These are phyloP conservation scores for Drosophila kuntzei DNA, from an alignment of 2,888 invertebrate genomes.

Conservation along the genomic window DNA sequence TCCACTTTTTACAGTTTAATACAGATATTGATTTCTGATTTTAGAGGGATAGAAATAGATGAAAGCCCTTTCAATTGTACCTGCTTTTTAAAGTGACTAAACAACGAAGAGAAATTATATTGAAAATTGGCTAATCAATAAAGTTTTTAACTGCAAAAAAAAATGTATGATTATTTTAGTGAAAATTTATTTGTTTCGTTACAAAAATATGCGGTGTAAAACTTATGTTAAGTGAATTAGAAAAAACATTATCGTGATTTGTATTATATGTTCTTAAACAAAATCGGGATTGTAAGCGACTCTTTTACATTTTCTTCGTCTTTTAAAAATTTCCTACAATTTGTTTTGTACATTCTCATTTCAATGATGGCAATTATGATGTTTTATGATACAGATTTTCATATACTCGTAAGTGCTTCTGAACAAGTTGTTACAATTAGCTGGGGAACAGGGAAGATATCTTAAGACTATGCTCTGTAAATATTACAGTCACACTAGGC, in stretches of 20 bases:
- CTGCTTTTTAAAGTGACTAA: conserved; percentile 17
- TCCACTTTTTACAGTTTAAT: not conserved
- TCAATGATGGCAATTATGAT: conserved; percentile 70
- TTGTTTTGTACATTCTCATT: conserved; percentile 69
- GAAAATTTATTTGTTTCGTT: conserved; percentile 47
- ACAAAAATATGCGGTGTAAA: conserved; percentile 62
- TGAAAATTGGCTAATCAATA: not conserved
- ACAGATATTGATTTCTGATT: conserved; percentile 3
- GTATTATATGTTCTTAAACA: conserved; percentile 30
- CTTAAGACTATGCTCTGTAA: conserved; percentile 68
- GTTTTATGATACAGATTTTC: conserved; percentile 42
- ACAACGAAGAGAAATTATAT: not conserved
- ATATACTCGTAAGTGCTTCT: conserved; percentile 32
- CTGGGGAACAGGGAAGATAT: conserved; percentile 22
- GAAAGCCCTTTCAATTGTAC: conserved; percentile 8
- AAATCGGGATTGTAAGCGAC: conserved; percentile 37
- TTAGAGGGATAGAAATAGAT: not conserved
- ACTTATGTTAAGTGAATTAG: conserved; percentile 67
- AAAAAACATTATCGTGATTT: conserved; percentile 53
- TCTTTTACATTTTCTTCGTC: conserved; percentile 14
- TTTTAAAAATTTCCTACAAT: conserved; percentile 37
- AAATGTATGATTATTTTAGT: conserved; percentile 21
- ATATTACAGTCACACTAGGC: conserved; percentile 66
- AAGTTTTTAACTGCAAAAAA: not conserved
- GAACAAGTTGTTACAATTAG: conserved; percentile 60